These are phyloP conservation scores for Anniella stebbinsi DNA, from an alignment of 2,797 vertebrate genomes.

Conservation along the genomic window DNA sequence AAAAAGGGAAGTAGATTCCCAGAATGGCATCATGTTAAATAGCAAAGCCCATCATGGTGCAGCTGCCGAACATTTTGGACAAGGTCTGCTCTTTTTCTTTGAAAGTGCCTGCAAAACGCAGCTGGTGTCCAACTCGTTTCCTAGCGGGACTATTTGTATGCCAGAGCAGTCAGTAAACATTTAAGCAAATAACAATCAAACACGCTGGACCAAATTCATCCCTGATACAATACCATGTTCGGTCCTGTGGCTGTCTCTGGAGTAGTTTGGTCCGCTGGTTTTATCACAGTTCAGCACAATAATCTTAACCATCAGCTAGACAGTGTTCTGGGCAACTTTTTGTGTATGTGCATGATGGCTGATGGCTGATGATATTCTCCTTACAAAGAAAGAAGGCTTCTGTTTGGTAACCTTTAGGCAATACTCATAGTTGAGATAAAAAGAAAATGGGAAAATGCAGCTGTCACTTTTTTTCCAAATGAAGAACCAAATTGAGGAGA, in stretches of 20 bases:
- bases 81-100: constrained; percentile 44
- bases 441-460: background rate
- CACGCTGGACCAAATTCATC: background rate
- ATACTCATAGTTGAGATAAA: constrained; percentile 4
- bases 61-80: constrained; percentile 64
- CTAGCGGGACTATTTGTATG: constrained; percentile 49
- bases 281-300: background rate
- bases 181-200: constrained; percentile 32
- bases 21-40: constrained; percentile 42
- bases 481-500: constrained; percentile 13
- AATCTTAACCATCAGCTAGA: background rate
- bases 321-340: background rate
- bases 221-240: background rate
- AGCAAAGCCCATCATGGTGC: constrained; percentile 40
- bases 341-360: background rate
- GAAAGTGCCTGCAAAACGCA: constrained; percentile 49
- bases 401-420: constrained; percentile 29
- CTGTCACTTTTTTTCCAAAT: constrained; percentile 35
- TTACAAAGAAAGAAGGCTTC: constrained; percentile 10
- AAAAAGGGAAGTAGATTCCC: constrained; percentile 21
- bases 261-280: background rate
- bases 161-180: constrained; percentile 30
- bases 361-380: background rate
- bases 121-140: constrained; percentile 62
- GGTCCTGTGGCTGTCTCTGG: background rate